These are phyloP conservation scores for Gerris lacustris DNA, from an alignment of 2,888 invertebrate species.

Conservation along the genomic window DNA sequence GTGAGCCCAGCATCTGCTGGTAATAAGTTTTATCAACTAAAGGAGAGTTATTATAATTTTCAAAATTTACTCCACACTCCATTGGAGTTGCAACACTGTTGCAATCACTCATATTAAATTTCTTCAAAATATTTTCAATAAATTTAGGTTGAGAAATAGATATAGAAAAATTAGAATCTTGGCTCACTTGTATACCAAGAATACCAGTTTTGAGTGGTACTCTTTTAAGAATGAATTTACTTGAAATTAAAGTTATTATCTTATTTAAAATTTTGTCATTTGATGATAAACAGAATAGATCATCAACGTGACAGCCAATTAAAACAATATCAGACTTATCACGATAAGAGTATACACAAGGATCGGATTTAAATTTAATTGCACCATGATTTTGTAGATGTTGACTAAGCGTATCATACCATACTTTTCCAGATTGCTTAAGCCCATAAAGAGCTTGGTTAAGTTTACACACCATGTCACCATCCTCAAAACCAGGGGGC, in stretches of 20 bases:
- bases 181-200: neutral
- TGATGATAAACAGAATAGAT: neutral
- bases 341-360: neutral
- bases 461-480: neutral
- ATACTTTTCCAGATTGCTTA: neutral
- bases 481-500: neutral
- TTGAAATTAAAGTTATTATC: too few species aligned
- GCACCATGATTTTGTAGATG: neutral
- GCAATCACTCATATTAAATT: neutral
- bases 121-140: neutral
- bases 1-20: neutral
- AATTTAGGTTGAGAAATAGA: neutral
- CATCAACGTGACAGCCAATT: neutral
- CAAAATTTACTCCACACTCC: neutral
- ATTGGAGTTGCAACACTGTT: neutral
- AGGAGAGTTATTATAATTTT: too few species aligned
- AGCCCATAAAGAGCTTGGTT: constrained; percentile 3
- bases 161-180: neutral
- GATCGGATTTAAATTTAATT: neutral
- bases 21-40: neutral
- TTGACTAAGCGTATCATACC: neutral
- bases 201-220: neutral
- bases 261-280: too few species aligned
- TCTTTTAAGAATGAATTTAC: neutral
- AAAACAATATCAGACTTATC: neutral